phyloP scores from a whole-genome alignment of 2,113 vertebrate species.

The Aegotheles bennettii region DNA sequence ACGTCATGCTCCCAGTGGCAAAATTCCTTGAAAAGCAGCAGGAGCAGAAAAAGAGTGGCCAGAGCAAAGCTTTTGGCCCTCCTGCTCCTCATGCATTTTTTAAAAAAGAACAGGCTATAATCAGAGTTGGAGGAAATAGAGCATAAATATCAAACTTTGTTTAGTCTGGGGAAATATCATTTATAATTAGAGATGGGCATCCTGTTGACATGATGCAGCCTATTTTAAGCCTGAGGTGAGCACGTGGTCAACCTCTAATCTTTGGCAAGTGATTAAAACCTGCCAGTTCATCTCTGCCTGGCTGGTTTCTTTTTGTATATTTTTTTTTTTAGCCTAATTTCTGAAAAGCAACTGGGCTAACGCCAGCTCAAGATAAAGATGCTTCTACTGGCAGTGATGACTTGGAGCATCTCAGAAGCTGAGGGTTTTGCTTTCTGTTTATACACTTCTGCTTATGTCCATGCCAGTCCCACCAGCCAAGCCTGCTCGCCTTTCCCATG shows the following conservation, averaged over 20 bases:
- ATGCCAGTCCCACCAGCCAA: background rate
- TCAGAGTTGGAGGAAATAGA: background rate
- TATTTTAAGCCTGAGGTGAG: conserved; percentile 26
- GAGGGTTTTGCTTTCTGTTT: background rate
- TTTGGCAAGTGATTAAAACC: background rate
- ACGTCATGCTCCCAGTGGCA: accelerated
- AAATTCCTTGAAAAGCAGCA: background rate
- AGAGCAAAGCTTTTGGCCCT: background rate
- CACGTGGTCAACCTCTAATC: background rate
- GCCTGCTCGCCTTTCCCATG: background rate
- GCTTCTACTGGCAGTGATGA: background rate
- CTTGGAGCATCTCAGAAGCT: background rate
- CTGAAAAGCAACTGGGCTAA: background rate
- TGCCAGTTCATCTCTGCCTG: background rate
- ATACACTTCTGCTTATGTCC: background rate
- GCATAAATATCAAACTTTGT: conserved; percentile 46
- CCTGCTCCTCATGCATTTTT: background rate
- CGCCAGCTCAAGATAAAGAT: background rate
- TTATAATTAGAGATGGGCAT: conserved; percentile 55
- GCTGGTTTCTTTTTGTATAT: background rate
- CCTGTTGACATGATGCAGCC: conserved; percentile 24
- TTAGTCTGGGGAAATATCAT: conserved; percentile 46
- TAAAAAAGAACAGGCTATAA: background rate
- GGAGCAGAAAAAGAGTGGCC: background rate
- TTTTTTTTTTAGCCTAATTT: background rate